Base-by-base conservation (phyloP, 2,797 vertebrate genomes). In the Toxotes lorentzi region DNA sequence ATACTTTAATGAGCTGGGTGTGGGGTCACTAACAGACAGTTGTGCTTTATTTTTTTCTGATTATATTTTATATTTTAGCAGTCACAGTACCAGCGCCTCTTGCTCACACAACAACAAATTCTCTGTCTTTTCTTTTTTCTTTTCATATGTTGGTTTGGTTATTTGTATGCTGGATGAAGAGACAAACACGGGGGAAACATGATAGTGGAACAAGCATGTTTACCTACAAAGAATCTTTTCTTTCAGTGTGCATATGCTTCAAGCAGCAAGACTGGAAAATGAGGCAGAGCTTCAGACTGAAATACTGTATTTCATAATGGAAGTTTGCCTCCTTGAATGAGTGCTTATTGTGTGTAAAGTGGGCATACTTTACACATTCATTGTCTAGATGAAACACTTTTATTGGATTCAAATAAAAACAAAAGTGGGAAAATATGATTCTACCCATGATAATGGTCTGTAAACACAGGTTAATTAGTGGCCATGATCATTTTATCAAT, bases 401-500 rank as follows among this genome's bases (percentile, higher is more conserved):
- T 2, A 38, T 23, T 24, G 16, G 24, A 77, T 41, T 45, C 23
- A 30, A 64, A 13, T 40, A 24, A 32, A 73, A 70, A 30, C 14
- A 41, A 23, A 3, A 2, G 1, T 4, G 16, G 3, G 19, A 19
- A 16, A 45, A 51, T 12, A 54, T 27, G n/a, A 57, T 57, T 40
- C 21, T 11, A 51, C 4, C 5, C 16, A 19, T 14, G 19, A 66
- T 50, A 43, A 21, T 0, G 7, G 11, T 61, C 41, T 43, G 48
- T 69, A 69, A 78, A 61, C 69, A 63, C 0, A 5, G 27, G 23
- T 58, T 71, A 56, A 85, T 85, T 54, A 58, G 32, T 2, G 21
- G 9, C 53, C 7, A 51, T 83, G 65, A 58, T 80, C 23, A 54
- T 69, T 81, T 76, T 34, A 54, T 70, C 45, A 48, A 24, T 59